phyloP scores from a whole-genome alignment of 2,888 invertebrate genomes.

The Nomada flava region DNA sequence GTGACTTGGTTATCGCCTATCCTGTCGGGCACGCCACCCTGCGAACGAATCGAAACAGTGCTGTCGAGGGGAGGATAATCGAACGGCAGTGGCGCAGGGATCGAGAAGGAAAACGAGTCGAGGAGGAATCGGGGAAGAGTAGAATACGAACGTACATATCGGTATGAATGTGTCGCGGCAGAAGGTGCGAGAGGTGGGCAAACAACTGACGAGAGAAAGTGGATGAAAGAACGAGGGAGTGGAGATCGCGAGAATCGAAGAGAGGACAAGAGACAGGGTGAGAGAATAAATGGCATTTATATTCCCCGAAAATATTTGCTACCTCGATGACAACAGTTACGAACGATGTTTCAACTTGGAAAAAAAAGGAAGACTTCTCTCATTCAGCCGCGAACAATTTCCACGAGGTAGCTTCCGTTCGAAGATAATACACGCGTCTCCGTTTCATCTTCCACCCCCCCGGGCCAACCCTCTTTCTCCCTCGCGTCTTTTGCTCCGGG shows the following conservation, averaged over 20 bases:
- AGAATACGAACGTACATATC: no score
- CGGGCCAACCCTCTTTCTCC: constrained; percentile 24
- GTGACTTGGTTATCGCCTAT: constrained; percentile 36
- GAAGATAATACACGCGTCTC: constrained; percentile 55
- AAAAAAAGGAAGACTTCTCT: constrained; percentile 26
- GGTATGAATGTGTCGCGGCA: no score
- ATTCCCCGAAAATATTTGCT: constrained; percentile 31
- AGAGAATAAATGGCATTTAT: constrained; percentile 39
- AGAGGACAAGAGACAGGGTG: background rate
- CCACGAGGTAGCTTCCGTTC: constrained; percentile 51
- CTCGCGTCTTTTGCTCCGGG: constrained; percentile 27
- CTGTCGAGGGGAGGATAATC: background rate
- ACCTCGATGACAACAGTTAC: constrained; percentile 21
- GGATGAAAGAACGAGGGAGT: background rate
- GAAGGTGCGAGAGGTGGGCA: no score
- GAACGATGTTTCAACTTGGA: constrained; percentile 30
- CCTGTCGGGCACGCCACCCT: constrained; percentile 4
- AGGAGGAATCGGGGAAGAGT: background rate
- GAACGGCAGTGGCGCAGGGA: background rate
- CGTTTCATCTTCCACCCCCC: constrained; percentile 40
- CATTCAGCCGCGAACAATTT: constrained; percentile 55
- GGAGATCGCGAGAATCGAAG: background rate
- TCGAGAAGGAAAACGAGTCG: background rate
- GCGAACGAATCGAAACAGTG: background rate
- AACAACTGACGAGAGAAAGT: no score